Evolutionary conservation across 2,888 invertebrate genomes (phyloP).

Genomic region (Trachelus tabidus): DNA sequence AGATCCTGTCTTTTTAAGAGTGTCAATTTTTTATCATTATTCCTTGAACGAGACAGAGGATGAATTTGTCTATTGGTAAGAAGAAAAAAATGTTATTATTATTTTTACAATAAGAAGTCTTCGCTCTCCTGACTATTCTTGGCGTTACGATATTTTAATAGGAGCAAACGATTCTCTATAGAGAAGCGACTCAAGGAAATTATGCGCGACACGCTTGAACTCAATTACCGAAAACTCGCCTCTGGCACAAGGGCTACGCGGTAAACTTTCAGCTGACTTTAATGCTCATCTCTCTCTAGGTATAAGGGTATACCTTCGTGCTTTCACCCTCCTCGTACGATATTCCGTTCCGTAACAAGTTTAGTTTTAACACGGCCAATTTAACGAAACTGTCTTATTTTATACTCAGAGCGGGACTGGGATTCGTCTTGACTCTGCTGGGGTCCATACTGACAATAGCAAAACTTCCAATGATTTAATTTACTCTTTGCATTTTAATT

Average conservation of each 20-base stretch:
- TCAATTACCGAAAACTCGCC: background rate
- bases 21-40: background rate
- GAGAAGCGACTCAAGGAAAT: background rate
- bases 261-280: conserved; percentile 5
- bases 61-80: background rate
- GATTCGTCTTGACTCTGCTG: conserved; percentile 15
- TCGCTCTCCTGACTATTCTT: background rate
- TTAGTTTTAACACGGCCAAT: conserved; percentile 50
- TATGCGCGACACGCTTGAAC: background rate
- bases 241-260: background rate
- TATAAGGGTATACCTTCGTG: background rate
- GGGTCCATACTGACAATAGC: background rate
- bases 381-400: conserved; percentile 50
- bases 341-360: conserved; percentile 40
- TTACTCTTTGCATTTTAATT: conserved; percentile 42
- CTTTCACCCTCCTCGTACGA: conserved; percentile 1
- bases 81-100: background rate
- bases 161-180: background rate
- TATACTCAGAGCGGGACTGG: conserved; percentile 36
- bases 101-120: background rate
- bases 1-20: background rate
- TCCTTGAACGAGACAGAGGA: background rate
- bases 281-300: background rate
- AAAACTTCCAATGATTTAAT: conserved; percentile 52
- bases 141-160: background rate